Evolutionary conservation across 2,113 vertebrate genomes (phyloP), one percentile per base, ranked within the genome.

Genomic region (Halichoerus grypus): DNA sequence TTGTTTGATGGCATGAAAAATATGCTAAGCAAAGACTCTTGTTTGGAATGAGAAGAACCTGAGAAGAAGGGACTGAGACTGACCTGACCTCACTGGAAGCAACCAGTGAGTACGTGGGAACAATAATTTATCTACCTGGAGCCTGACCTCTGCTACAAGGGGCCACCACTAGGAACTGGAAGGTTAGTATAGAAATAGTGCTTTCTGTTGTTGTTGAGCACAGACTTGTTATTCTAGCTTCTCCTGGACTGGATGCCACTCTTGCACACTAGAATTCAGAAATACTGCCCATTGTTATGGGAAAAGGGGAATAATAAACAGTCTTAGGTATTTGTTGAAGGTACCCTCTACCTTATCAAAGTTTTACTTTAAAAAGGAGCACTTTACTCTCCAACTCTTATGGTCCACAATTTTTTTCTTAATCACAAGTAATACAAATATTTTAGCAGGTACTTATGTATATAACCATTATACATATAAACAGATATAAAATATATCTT

Each of bases 1-100:
- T 57, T 77, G 26, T 61, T 96, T 51, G 22, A 31, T 88, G 91
- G n/a, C 39, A 63, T 46, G 65, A 74, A 85, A 97, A 71, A 92
- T 59, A 79, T 49, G 6, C 22, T 94, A 80, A 24, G 82, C 36
- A 59, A 97, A 86, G 72, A 92, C 61, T 94, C 31, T 55, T 49
- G 22, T 95, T 88, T 82, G 21, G 55, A 79, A 83, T 49, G 42
- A 88, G 57, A 33, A 95, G 61, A 93, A 55, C 11, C 26, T 28
- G 3, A 39, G 57, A 84, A 91, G 49, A 88, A 42, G 15, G 42
- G 33, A 88, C 28, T 69, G 39, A 67, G 57, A 22, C 81, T 67
- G 55, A 39, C 5, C 16, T 51, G 4, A 31, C 9, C n/a, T 95
- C 53, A 61, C n/a, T 63, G 26, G 59, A 92, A 84, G 33, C 12